These are phyloP conservation scores for Loris lydekkerianus DNA, from an alignment of 2,797 vertebrate genomes.

Conservation along the genomic window DNA sequence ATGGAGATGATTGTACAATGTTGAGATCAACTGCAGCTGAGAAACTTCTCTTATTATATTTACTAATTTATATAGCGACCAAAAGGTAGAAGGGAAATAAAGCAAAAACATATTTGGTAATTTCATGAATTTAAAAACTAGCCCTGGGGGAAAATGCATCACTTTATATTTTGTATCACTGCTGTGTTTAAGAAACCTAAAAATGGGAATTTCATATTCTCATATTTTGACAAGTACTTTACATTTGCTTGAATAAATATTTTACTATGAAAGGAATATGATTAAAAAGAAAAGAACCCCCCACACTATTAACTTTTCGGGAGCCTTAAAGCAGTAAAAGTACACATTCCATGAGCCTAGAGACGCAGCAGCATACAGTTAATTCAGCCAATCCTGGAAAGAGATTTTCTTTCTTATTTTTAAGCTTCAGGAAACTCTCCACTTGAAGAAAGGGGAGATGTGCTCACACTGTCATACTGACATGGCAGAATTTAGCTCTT, in stretches of 20 bases:
- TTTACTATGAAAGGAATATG: slow-evolving; percentile 80
- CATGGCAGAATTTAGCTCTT: slow-evolving; percentile 91
- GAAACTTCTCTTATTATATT: slow-evolving; percentile 83
- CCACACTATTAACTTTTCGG: slow-evolving; percentile 78
- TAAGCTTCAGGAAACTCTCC: slow-evolving; percentile 85
- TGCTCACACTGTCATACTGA: slow-evolving; percentile 92
- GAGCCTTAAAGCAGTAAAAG: slow-evolving; percentile 73
- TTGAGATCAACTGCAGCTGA: slow-evolving; percentile 84
- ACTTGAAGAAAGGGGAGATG: slow-evolving; percentile 87
- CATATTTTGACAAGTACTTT: slow-evolving; percentile 82
- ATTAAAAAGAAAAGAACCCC: slow-evolving; percentile 83
- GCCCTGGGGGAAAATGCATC: slow-evolving; percentile 74
- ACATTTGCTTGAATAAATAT: slow-evolving; percentile 84
- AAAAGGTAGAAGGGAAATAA: slow-evolving; percentile 84
- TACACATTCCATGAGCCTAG: slow-evolving; percentile 64
- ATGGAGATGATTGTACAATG: slow-evolving; percentile 85
- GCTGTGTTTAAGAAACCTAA: slow-evolving; percentile 81
- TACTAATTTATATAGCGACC: slow-evolving; percentile 86
- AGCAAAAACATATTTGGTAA: slow-evolving; percentile 87
- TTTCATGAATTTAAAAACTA: slow-evolving; percentile 87
- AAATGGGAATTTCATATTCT: slow-evolving; percentile 79
- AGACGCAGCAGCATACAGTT: slow-evolving; percentile 86
- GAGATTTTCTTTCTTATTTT: slow-evolving; percentile 79
- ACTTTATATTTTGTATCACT: slow-evolving; percentile 82
- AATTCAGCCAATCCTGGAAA: slow-evolving; percentile 80